phyloP scores from a whole-genome alignment of 2,113 vertebrate species.

The Abramis brama region DNA sequence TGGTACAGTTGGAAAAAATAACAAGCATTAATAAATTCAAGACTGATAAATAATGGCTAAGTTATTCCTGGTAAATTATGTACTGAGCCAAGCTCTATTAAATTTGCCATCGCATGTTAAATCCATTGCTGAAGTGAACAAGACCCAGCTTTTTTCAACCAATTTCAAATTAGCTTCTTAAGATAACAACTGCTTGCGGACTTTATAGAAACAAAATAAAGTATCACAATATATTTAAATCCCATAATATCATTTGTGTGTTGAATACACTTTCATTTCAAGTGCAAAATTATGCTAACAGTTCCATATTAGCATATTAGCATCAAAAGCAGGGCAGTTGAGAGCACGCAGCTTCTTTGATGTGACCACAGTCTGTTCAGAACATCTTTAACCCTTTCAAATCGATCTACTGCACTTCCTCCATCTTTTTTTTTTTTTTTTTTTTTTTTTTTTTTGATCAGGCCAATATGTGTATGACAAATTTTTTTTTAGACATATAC shows the following conservation, averaged over 20 bases:
- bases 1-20: constrained; percentile 20
- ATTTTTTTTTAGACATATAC: neutral
- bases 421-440: neutral
- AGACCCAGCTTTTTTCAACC: neutral
- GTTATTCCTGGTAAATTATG: neutral
- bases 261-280: constrained; percentile 64
- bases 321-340: constrained; percentile 62
- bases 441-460: too few relatives aligned
- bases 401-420: neutral
- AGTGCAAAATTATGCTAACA: constrained; percentile 77
- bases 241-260: neutral
- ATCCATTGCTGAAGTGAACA: neutral
- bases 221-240: neutral
- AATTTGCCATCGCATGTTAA: neutral
- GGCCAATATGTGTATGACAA: neutral
- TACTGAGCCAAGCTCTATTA: neutral
- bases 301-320: constrained; percentile 73
- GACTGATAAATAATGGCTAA: too few relatives aligned
- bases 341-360: constrained; percentile 55
- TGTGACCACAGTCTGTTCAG: constrained; percentile 38
- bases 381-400: neutral
- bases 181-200: neutral
- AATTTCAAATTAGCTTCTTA: neutral
- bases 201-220: constrained; percentile 1
- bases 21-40: too few relatives aligned